Evolutionary conservation across 2,888 invertebrate species (phyloP), one percentile per base, ranked within the genome.

Genomic region (Ochropacha duplaris): DNA sequence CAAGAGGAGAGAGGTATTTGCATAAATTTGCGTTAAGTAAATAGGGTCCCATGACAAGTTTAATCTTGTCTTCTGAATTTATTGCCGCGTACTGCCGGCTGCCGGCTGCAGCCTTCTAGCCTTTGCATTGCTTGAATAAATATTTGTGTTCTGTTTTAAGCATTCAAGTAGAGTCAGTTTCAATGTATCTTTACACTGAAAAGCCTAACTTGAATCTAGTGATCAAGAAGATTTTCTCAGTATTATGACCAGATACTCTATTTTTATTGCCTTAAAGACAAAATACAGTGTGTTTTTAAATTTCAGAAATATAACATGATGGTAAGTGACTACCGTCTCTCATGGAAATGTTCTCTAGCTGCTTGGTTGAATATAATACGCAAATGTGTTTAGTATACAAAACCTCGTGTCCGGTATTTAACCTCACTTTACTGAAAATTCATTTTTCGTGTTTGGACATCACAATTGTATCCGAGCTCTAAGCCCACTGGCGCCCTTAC

Each of bases 1-100:
- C 85, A 80, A 84, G 86, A 83, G 78, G 79, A 82, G 78, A 44
- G 44, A 65, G 83, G 87, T 84, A 90, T 91, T 91, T 91, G 87
- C 91, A 92, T 92, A 92, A 91, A 92, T 92, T 92, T 90, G 88
- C 91, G 87, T 90, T 90, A 91, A 91, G 91, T 91, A 90, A 92
- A 92, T 88, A 90, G 90, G 88, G 84, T 84, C 86, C 88, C 89
- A 82, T 90, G 91, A 92, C 92, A 92, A 92, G 88, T 91, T 90
- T 92, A 90, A 92, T 91, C 91, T 89, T 89, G 90, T 89, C 90
- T 87, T 85, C 76, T 79, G 81, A 88, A 92, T 92, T 92, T 91
- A 92, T 92, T 84, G 87, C 87, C 84, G 78, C 79, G 80, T 72
- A 80, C 84, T 79, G 77, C 78, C 80, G 75, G 74, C 84, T 79